phyloP scores from a whole-genome alignment of 2,888 invertebrate species.

The Rhagonycha lutea region DNA sequence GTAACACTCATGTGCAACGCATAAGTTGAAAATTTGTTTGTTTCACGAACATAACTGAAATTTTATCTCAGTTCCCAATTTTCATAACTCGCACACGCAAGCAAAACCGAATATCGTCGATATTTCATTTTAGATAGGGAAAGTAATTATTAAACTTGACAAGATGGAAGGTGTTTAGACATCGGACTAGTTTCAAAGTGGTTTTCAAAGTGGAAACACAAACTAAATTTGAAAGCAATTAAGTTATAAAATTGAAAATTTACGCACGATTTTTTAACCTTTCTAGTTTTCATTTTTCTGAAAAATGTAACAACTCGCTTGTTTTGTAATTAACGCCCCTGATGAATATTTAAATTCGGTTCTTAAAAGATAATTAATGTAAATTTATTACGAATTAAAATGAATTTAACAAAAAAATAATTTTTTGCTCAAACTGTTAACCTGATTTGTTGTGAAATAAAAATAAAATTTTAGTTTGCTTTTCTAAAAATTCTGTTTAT shows the following conservation, averaged over 20 bases:
- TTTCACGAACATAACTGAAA: background rate
- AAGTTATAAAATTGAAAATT: background rate
- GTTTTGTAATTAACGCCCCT: background rate
- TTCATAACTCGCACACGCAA: background rate
- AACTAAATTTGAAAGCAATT: background rate
- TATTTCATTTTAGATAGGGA: slow-evolving; percentile 2
- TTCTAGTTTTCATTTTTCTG: background rate
- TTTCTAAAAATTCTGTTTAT: no score
- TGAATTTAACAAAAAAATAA: background rate
- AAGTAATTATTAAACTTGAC: slow-evolving; percentile 2
- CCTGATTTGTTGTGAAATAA: background rate
- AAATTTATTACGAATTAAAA: background rate
- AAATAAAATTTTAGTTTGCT: background rate
- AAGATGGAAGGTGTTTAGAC: background rate
- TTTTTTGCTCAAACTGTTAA: background rate
- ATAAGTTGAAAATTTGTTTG: background rate
- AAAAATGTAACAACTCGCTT: background rate
- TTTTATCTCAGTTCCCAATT: background rate
- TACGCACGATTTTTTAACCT: background rate
- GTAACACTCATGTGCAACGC: background rate
- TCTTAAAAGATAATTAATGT: background rate
- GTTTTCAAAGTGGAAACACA: background rate
- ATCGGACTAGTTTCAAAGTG: background rate
- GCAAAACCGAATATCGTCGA: background rate
- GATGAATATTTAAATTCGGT: background rate